Conservation (phyloP, 2,797 vertebrate species). For the Odontamblyopus rebecca region DNA sequence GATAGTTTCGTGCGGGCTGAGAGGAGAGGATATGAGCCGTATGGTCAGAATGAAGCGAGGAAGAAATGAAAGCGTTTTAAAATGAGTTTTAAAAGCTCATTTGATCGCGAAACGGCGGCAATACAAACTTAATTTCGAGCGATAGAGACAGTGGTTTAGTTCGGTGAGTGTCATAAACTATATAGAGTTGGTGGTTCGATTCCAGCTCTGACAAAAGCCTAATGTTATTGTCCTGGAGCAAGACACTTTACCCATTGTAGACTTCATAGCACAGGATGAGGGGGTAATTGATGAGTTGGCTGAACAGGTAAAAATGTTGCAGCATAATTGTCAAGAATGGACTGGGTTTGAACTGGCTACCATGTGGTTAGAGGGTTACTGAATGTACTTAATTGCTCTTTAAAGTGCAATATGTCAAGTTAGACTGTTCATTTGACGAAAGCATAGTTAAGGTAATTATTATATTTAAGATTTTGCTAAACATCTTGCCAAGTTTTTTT, state of each 20-base stretch:
- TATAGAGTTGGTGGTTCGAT: neutral
- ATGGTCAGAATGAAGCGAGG: neutral
- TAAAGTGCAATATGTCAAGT: no score
- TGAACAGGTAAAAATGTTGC: no score
- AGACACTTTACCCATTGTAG: neutral
- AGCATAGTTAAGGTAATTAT: no score
- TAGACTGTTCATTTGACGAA: no score
- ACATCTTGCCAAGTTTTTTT: no score
- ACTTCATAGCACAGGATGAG: neutral
- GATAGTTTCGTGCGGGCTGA: neutral
- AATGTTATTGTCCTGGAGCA: neutral
- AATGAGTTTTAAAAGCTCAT: neutral
- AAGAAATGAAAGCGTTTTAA: neutral
- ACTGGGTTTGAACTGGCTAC: no score
- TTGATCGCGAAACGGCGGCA: neutral
- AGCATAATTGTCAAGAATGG: no score
- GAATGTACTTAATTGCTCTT: no score
- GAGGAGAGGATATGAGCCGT: neutral
- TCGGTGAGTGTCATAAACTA: neutral
- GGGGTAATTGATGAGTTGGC: no score
- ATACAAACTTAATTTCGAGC: neutral
- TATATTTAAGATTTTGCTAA: no score
- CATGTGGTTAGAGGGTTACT: no score
- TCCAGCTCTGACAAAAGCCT: neutral
- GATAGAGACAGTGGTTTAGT: neutral